These are phyloP conservation scores for Meles meles DNA, from an alignment of 2,113 vertebrate genomes.

Conservation along the genomic window DNA sequence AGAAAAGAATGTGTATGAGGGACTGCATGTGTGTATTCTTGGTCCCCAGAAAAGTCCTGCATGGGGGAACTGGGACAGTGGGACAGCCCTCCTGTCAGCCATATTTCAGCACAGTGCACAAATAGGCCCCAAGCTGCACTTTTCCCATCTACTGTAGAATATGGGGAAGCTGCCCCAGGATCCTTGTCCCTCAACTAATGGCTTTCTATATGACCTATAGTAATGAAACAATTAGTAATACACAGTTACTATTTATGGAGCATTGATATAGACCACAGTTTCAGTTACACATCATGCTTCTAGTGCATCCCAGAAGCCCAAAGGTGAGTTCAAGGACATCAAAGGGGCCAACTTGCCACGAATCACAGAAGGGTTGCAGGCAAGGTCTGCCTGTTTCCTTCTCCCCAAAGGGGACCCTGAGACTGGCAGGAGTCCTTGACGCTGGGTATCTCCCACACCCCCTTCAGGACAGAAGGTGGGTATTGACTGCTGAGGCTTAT, in stretches of 20 bases:
- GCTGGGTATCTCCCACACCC: not conserved
- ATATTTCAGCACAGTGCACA: not conserved
- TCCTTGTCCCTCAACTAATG: not conserved
- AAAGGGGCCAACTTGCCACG: not conserved
- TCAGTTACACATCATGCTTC: not conserved
- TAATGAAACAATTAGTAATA: not conserved
- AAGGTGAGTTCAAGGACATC: not conserved
- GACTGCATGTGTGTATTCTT: not conserved
- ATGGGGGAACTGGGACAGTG: not conserved
- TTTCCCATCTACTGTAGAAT: not conserved
- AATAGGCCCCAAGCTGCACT: rapidly evolving
- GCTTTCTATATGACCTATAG: not conserved
- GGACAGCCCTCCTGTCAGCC: not conserved
- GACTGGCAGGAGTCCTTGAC: not conserved
- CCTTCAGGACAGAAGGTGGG: not conserved
- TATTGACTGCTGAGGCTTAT: not conserved
- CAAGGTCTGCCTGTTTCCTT: not conserved
- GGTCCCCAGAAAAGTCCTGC: not conserved
- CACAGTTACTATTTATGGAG: not conserved
- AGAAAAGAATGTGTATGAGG: not conserved
- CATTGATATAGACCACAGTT: not conserved
- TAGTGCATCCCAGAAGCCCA: not conserved
- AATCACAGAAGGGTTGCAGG: not conserved
- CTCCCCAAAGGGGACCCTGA: not conserved
- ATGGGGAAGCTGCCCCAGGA: not conserved